These are phyloP conservation scores for Rallus limicola DNA, from an alignment of 2,113 vertebrate genomes.

Conservation along the genomic window DNA sequence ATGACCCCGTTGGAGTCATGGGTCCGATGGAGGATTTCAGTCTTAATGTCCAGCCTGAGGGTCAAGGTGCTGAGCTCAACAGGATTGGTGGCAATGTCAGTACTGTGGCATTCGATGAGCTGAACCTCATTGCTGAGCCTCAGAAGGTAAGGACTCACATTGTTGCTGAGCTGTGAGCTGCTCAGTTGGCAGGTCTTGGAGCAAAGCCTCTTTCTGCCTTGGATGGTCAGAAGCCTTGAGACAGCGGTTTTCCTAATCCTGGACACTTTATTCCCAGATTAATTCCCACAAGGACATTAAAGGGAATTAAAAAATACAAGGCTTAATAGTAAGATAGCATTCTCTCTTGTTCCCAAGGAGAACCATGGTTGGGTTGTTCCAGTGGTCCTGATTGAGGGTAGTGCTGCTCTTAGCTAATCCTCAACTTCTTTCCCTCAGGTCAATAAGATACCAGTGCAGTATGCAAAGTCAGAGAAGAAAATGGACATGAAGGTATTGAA, in stretches of 20 bases:
- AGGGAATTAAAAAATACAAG: not conserved
- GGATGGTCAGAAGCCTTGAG: not conserved
- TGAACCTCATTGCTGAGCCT: slow-evolving; percentile 88
- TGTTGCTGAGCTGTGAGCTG: not conserved
- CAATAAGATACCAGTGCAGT: slow-evolving; percentile 88
- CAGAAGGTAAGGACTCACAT: slow-evolving; percentile 76
- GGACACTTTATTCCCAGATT: not conserved
- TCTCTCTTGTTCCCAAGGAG: not conserved
- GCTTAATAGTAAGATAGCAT: not conserved
- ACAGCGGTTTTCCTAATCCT: not conserved
- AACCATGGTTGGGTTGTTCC: not conserved
- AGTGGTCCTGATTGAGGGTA: not conserved
- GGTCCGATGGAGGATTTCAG: slow-evolving; percentile 59
- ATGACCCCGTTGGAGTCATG: slow-evolving; percentile 8
- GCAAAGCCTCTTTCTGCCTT: not conserved
- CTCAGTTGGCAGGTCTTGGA: not conserved
- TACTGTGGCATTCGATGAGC: slow-evolving; percentile 79
- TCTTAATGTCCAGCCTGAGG: slow-evolving; percentile 25
- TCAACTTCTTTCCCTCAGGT: slow-evolving; percentile 72
- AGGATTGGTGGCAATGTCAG: rapidly evolving
- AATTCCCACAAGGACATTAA: too few species aligned
- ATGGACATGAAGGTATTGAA: slow-evolving; percentile 96
- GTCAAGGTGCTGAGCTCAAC: not conserved
- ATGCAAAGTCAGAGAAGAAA: slow-evolving; percentile 90
- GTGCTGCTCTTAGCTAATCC: not conserved